A percentile compares a stretch with the other conserved stretches of the same genome.
Evolutionary conservation across 2,797 vertebrate genomes (phyloP).

Genomic region (Catostomus latipinnis): DNA sequence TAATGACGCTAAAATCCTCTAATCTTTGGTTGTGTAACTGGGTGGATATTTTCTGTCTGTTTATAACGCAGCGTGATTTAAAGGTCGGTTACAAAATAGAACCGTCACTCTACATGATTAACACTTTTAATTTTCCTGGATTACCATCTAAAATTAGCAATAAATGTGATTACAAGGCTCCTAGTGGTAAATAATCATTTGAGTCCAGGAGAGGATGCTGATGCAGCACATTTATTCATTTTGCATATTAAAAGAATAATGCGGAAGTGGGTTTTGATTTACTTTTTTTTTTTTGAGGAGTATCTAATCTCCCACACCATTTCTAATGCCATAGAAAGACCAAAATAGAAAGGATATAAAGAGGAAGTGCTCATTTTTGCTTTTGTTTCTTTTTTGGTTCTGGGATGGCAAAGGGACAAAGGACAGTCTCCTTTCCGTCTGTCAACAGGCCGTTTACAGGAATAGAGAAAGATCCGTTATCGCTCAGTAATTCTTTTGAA

Average conservation of each 20-base stretch:
- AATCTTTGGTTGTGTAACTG: slow-evolving; percentile 37
- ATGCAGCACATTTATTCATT: background rate
- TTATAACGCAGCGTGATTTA: background rate
- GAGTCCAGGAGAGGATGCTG: slow-evolving; percentile 3
- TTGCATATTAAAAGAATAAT: background rate
- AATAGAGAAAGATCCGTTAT: slow-evolving; percentile 58
- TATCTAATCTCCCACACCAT: background rate
- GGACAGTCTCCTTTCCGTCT: slow-evolving; percentile 54
- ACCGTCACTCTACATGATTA: slow-evolving; percentile 3
- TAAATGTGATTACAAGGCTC: slow-evolving; percentile 6
- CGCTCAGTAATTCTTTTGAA: slow-evolving; percentile 46
- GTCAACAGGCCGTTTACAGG: slow-evolving; percentile 58
- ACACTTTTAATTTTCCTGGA: slow-evolving; percentile 2
- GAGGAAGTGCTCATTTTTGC: slow-evolving; percentile 35
- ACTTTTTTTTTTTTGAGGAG: background rate
- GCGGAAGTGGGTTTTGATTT: background rate
- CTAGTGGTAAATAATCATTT: background rate
- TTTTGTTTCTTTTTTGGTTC: slow-evolving; percentile 36
- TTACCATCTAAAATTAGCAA: slow-evolving; percentile 29
- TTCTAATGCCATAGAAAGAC: slow-evolving; percentile 23
- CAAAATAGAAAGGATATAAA: slow-evolving; percentile 47
- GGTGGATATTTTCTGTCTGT: slow-evolving; percentile 19
- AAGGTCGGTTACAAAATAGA: slow-evolving; percentile 32
- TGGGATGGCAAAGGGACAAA: slow-evolving; percentile 45
- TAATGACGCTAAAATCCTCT: slow-evolving; percentile 19